These are phyloP conservation scores for Scaptomyza polygonia DNA, from an alignment of 2,888 invertebrate genomes.

Conservation along the genomic window DNA sequence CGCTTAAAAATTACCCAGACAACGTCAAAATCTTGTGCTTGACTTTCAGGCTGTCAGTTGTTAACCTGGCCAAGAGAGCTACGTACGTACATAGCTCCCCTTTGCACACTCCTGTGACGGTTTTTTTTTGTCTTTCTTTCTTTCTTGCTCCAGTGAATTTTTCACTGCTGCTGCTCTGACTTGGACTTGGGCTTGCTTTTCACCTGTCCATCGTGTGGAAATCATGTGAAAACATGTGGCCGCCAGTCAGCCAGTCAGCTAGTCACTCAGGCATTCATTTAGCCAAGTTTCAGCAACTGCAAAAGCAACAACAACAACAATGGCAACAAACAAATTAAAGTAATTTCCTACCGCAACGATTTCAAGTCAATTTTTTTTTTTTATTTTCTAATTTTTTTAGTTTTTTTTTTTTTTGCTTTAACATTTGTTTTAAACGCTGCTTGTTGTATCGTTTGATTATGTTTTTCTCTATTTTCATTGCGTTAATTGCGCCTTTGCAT, in stretches of 20 bases:
- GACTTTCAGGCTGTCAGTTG: slow-evolving; percentile 64
- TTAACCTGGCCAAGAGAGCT: slow-evolving; percentile 45
- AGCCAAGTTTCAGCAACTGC: slow-evolving; percentile 66
- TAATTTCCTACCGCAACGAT: slow-evolving; percentile 79
- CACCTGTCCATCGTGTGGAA: slow-evolving; percentile 79
- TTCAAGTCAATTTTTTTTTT: slow-evolving; percentile 36
- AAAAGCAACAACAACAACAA: slow-evolving; percentile 37
- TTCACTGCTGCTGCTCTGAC: slow-evolving; percentile 28
- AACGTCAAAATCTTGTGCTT: slow-evolving; percentile 72
- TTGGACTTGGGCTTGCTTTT: slow-evolving; percentile 68
- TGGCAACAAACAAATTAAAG: slow-evolving; percentile 77
- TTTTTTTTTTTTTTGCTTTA: slow-evolving; percentile 7
- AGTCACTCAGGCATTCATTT: slow-evolving; percentile 75
- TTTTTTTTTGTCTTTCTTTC: too few relatives aligned
- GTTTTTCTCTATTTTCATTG: slow-evolving; percentile 42
- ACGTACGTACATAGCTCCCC: background rate
- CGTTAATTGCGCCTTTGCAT: slow-evolving; percentile 74
- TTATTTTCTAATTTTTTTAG: slow-evolving; percentile 6
- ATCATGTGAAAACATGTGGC: slow-evolving; percentile 80
- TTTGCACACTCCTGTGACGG: slow-evolving; percentile 34
- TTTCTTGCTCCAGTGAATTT: slow-evolving; percentile 78
- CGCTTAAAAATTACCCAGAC: slow-evolving; percentile 67
- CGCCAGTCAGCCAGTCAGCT: slow-evolving; percentile 60
- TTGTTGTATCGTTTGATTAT: slow-evolving; percentile 20
- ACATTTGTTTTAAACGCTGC: slow-evolving; percentile 41